Base-by-base conservation (phyloP, 2,113 vertebrate genomes). In the Labrus mixtus region DNA sequence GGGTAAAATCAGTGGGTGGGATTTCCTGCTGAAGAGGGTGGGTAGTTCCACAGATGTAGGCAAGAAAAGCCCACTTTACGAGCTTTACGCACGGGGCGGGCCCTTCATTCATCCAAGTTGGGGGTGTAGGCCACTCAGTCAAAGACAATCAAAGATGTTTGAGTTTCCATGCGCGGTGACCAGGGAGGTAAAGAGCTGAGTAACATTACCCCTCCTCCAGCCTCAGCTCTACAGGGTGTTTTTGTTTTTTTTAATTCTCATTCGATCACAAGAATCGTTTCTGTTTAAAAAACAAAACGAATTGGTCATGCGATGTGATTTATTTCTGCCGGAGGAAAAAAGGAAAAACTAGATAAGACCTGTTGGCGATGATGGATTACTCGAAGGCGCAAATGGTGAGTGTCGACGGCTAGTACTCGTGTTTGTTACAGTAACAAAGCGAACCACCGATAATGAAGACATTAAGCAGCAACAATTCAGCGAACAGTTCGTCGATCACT, bases 351-450 rank as follows among this genome's bases (percentile, higher is more conserved):
- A 88, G 78, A 79, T 10, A 41, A 54, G 79, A 84, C 83, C 83
- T 79, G 78, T 84, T 89, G 90, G 90, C 84, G 89, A 66, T 90
- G 92, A 94, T 95, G 93, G 93, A 95, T 92, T 94, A 90, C 84
- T 93, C 93, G 36, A 95, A 93, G 89, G 88, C 90, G 74, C 93
- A 95, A 90, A 94, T 91, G 94, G 94, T 95, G 93, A 95, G 94
- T 93, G 81, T 90, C 88, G 88, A 87, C 85, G 85, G 19, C 81
- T 57, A 63, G 79, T 69, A 68, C 77, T 78, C 68, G 78, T 89
- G 84, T 84, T 89, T 78, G 82, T 87, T 90, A 92, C 90, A 82
- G 89, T 92, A 91, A 92, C 84, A 91, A 91, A 91, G 87, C 63
- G 33, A 74, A 68, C 23, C 36, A 55, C 15, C 76, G 73, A 25